A percentile compares a stretch with the other conserved stretches of the same genome.
These are phyloP conservation scores for Stylophora pistillata DNA, from an alignment of 64 coral and sea anemone species.

Conservation along the genomic window DNA sequence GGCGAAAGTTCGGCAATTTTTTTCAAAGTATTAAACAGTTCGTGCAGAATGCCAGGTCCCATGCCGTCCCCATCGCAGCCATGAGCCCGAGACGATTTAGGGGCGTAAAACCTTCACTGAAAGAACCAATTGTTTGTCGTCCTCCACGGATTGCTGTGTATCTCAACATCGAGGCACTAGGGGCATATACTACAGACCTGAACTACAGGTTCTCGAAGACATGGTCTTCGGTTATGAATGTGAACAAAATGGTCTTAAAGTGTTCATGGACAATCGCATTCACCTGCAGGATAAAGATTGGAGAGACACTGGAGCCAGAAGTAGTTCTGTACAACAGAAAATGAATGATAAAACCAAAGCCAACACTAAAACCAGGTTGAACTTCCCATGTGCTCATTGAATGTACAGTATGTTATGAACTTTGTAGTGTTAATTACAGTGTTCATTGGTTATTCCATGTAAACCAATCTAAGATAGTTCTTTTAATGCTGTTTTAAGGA, in stretches of 20 bases:
- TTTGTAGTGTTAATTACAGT: not conserved
- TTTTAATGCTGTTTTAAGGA: too few relatives aligned
- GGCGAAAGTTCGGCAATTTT: not conserved
- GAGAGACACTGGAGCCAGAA: not conserved
- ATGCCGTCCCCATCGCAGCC: not conserved
- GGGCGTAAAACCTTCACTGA: too few relatives aligned
- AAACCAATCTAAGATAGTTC: too few relatives aligned
- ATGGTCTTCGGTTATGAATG: conserved; percentile 51
- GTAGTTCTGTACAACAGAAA: not conserved
- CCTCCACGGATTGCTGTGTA: conserved; percentile 29
- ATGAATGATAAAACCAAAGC: not conserved
- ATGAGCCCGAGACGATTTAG: not conserved
- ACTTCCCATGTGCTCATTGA: not conserved
- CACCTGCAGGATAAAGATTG: not conserved
- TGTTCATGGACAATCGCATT: conserved; percentile 17
- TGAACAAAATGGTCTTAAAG: conserved; percentile 12
- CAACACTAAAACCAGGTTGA: too few relatives aligned
- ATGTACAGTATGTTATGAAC: too few relatives aligned
- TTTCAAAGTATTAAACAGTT: conserved; percentile 6
- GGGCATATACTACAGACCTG: conserved; percentile 17
- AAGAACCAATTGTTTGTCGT: conserved; percentile 3
- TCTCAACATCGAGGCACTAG: not conserved
- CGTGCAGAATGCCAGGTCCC: not conserved
- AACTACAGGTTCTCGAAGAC: conserved; percentile 12
- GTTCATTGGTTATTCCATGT: too few relatives aligned